Evolutionary conservation across 2,113 vertebrate species (phyloP).

Genomic region (Leucopternis melanops): DNA sequence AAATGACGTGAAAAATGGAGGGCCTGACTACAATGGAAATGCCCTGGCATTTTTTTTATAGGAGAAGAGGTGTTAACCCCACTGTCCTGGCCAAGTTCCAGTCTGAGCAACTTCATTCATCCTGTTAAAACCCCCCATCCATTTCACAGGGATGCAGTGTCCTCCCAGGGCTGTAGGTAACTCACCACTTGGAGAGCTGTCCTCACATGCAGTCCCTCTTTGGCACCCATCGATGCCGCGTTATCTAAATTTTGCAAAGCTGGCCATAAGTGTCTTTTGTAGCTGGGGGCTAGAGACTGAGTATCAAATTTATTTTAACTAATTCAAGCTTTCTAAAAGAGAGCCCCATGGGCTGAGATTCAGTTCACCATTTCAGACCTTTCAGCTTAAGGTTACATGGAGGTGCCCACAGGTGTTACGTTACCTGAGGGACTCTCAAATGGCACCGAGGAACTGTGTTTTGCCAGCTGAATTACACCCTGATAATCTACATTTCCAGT

Average conservation of each 20-base stretch:
- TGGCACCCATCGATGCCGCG: fast-evolving
- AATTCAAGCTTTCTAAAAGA: neutral
- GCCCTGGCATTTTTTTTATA: neutral
- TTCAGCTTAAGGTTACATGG: neutral
- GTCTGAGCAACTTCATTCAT: neutral
- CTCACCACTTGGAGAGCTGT: neutral
- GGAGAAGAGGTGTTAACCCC: neutral
- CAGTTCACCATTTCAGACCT: neutral
- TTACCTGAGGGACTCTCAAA: neutral
- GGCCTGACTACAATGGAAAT: neutral
- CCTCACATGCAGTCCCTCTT: fast-evolving
- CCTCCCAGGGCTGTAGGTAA: neutral
- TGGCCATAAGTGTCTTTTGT: neutral
- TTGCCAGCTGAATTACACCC: neutral
- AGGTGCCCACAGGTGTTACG: neutral
- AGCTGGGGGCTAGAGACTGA: neutral
- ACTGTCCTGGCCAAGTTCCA: neutral
- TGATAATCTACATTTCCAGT: neutral
- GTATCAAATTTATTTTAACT: neutral
- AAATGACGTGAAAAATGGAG: neutral
- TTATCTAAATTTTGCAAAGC: neutral
- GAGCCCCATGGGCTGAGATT: neutral
- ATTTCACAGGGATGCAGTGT: neutral
- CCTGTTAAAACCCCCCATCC: neutral
- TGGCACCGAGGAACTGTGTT: neutral